phyloP scores from a whole-genome alignment of 2,113 vertebrate genomes.

The Zonotrichia leucophrys region DNA sequence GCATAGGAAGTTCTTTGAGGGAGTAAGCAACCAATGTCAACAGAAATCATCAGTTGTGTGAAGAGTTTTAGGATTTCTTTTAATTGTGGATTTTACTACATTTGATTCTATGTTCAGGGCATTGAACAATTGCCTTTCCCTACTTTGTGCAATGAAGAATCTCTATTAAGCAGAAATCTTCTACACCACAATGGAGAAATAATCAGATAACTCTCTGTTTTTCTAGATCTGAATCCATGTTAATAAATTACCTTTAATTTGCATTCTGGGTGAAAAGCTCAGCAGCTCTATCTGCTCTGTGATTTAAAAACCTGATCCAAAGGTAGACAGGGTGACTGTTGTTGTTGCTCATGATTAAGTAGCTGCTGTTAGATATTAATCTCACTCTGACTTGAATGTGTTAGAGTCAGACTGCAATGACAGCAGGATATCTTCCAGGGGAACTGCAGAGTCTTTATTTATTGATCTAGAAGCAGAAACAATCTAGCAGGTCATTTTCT shows the following conservation, averaged over 20 bases:
- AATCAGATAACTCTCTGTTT: background rate
- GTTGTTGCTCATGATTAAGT: conserved; percentile 9
- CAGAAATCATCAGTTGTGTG: background rate
- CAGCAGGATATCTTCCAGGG: conserved; percentile 6
- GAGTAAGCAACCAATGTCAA: background rate
- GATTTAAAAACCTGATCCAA: background rate
- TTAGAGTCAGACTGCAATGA: background rate
- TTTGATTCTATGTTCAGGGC: background rate
- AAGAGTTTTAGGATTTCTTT: background rate
- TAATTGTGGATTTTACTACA: background rate
- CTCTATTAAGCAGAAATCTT: background rate
- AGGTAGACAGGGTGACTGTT: background rate
- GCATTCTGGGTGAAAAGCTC: background rate
- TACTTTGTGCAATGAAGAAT: background rate
- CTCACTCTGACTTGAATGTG: background rate
- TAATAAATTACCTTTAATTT: background rate
- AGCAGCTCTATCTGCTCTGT: background rate
- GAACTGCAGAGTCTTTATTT: conserved; percentile 20
- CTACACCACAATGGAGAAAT: background rate
- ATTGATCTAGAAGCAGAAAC: conserved; percentile 55
- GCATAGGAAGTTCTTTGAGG: background rate
- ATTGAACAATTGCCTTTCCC: background rate
- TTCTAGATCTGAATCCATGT: background rate
- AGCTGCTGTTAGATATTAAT: conserved; percentile 25
- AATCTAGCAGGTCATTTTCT: background rate